Evolutionary conservation across 2,113 vertebrate genomes (phyloP).

Genomic region (Paralichthys olivaceus): DNA sequence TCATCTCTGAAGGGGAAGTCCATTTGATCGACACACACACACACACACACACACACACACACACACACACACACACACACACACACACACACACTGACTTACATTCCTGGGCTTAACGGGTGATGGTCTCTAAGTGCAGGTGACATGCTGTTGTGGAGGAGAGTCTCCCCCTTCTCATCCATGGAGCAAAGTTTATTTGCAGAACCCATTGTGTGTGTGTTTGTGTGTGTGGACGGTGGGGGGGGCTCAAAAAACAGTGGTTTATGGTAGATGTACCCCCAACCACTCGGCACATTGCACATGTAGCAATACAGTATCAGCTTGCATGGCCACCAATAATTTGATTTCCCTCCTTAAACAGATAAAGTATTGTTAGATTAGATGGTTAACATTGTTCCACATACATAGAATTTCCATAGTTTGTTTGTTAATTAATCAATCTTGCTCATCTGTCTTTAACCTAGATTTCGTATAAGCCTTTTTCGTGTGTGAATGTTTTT

Average conservation of each 20-base stretch:
- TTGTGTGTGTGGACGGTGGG: neutral
- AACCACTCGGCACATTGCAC: neutral
- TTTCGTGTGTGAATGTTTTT: too few relatives aligned
- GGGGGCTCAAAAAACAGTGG: too few relatives aligned
- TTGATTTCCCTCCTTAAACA: constrained; percentile 6
- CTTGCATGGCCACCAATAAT: neutral
- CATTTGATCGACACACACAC: constrained; percentile 45
- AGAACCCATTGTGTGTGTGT: constrained; percentile 51
- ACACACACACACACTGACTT: constrained; percentile 15
- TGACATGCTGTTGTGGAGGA: constrained; percentile 62
- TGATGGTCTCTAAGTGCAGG: constrained; percentile 43
- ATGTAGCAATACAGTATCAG: neutral
- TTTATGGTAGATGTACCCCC: too few relatives aligned
- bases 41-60: neutral
- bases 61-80: neutral
- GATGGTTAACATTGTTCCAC: neutral
- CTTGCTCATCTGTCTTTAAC: neutral
- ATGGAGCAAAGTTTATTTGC: constrained; percentile 75
- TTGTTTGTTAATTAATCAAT: neutral
- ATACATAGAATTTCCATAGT: neutral
- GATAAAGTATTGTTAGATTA: neutral
- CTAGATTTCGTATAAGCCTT: too few relatives aligned
- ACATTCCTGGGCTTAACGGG: constrained; percentile 54
- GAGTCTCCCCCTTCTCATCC: constrained; percentile 60
- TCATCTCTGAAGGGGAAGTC: constrained; percentile 64